These are phyloP conservation scores for Conchocele bisecta DNA, from an alignment of 2,888 invertebrate genomes.

Conservation along the genomic window DNA sequence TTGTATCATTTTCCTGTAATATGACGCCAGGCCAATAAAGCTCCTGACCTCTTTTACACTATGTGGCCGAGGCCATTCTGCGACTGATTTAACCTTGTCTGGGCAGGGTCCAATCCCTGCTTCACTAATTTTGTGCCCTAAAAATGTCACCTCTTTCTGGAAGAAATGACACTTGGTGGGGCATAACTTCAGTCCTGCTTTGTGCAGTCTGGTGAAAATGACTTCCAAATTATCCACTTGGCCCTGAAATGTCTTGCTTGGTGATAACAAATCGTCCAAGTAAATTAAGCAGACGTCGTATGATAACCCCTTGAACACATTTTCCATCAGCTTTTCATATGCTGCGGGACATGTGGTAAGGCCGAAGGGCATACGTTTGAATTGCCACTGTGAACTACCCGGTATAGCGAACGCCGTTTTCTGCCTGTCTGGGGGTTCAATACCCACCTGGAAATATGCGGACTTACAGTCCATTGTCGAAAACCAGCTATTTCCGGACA, in stretches of 20 bases:
- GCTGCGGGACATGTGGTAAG: conserved; percentile 30
- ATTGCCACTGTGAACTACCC: conserved; percentile 35
- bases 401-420: conserved; percentile 40
- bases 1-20: neutral
- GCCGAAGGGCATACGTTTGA: conserved; percentile 40
- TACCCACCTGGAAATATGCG: conserved; percentile 38
- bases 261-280: neutral
- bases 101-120: conserved; percentile 9
- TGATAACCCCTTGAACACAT: conserved; percentile 16
- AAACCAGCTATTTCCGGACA: conserved; percentile 41
- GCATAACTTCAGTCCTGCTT: conserved; percentile 11
- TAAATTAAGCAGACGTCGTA: conserved; percentile 13
- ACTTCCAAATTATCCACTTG: conserved; percentile 1
- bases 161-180: conserved; percentile 11
- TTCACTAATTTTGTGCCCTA: conserved; percentile 25
- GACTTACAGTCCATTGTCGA: conserved; percentile 30
- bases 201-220: neutral
- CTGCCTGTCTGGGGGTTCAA: conserved; percentile 16
- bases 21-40: neutral
- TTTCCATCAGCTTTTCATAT: conserved; percentile 37
- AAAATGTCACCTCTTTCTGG: conserved; percentile 3
- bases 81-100: conserved; percentile 3
- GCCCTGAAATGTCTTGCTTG: conserved; percentile 8
- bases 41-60: neutral
- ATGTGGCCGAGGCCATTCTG: neutral